Conservation (phyloP, 1,140 invertebrate genomes). For the Zaprionus tsacasi region DNA sequence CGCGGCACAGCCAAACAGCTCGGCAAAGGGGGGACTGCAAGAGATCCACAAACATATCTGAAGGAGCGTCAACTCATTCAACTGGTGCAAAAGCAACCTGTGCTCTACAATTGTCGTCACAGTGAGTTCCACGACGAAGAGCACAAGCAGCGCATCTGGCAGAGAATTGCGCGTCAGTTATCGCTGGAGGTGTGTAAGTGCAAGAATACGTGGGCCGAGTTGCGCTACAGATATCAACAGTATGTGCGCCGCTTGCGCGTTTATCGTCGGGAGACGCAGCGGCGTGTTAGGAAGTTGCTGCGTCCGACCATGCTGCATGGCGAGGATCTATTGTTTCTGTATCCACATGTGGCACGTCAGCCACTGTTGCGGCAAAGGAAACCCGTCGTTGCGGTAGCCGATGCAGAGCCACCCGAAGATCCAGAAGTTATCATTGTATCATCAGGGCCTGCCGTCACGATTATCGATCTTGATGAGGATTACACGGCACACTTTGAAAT, state of each 20-base stretch:
- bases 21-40: not conserved
- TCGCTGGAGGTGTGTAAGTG: conserved; percentile 33
- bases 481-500: not conserved
- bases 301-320: conserved; percentile 61
- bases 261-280: conserved; percentile 23
- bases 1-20: not conserved
- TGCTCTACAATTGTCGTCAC: conserved; percentile 44
- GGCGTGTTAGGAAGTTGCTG: not conserved
- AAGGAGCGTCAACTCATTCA: conserved; percentile 31
- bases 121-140: conserved; percentile 33
- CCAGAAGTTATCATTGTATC: conserved; percentile 35
- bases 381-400: too few relatives aligned
- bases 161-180: conserved; percentile 28
- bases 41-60: not conserved
- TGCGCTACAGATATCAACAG: conserved; percentile 58
- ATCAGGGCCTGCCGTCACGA: not conserved
- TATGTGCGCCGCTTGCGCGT: conserved; percentile 54
- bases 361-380: not conserved
- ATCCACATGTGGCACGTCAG: conserved; percentile 49
- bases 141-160: conserved; percentile 50
- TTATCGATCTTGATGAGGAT: conserved; percentile 59
- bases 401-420: not conserved
- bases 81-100: conserved; percentile 24
- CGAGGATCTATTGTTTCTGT: conserved; percentile 66
- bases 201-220: conserved; percentile 53